Percentiles rank a stretch among this genome's conserved stretches.
These are phyloP conservation scores for Phlogophora meticulosa DNA, from an alignment of 2,888 invertebrate genomes.

Conservation along the genomic window DNA sequence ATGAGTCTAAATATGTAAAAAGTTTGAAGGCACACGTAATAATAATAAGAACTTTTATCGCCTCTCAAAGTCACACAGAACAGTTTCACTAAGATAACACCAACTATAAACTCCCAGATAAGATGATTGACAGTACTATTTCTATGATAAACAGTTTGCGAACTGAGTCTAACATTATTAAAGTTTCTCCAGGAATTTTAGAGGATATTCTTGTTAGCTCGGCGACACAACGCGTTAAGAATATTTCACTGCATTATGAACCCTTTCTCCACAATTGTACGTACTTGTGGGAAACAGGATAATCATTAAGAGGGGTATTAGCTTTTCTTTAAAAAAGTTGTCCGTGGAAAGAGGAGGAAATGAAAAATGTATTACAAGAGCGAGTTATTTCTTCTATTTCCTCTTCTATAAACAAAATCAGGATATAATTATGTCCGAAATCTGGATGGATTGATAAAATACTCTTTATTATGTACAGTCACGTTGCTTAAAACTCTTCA, in stretches of 20 bases:
- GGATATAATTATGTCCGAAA: no score
- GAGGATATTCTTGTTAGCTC: slow-evolving; percentile 60
- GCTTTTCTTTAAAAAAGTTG: background rate
- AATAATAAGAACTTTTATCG: background rate
- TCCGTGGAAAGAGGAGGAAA: background rate
- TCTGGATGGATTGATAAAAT: no score
- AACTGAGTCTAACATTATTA: slow-evolving; percentile 69
- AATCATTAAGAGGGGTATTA: background rate
- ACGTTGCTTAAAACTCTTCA: no score
- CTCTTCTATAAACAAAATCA: no score
- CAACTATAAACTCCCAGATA: slow-evolving; percentile 39
- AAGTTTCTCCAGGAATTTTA: slow-evolving; percentile 69
- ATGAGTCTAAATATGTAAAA: background rate
- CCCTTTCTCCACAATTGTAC: slow-evolving; percentile 65
- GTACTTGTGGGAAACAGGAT: slow-evolving; percentile 4
- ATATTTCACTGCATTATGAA: slow-evolving; percentile 62
- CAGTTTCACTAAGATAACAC: slow-evolving; percentile 27
- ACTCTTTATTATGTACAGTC: no score
- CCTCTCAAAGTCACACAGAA: slow-evolving; percentile 23
- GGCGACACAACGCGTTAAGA: slow-evolving; percentile 46
- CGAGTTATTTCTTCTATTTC: background rate
- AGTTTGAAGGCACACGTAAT: background rate
- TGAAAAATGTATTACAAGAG: background rate
- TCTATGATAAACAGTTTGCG: slow-evolving; percentile 74
- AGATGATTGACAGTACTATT: slow-evolving; percentile 73